Evolutionary conservation across 2,888 invertebrate species (phyloP).

Genomic region (Lycophotia porphyrea): DNA sequence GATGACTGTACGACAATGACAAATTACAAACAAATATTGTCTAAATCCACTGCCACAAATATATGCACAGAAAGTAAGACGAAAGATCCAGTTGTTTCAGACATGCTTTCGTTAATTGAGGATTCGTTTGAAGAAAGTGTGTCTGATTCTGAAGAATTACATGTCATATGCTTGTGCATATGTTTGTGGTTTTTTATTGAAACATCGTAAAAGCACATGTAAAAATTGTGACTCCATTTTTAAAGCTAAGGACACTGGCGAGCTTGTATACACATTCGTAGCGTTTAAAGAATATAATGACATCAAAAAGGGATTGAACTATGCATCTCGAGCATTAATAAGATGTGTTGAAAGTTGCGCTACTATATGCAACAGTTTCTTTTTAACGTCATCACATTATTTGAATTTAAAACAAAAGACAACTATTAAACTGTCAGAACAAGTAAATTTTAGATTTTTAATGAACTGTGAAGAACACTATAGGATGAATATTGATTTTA

Average conservation of each 20-base stretch:
- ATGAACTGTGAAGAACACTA: conserved; percentile 6
- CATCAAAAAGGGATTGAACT: not conserved
- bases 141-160: not conserved
- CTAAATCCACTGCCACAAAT: not conserved
- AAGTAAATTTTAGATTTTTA: conserved; percentile 5
- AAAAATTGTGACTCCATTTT: not conserved
- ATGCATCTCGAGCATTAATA: too few relatives aligned
- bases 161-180: conserved; percentile 1
- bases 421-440: conserved; percentile 1
- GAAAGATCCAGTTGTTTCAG: not conserved
- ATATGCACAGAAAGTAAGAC: not conserved
- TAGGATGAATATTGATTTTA: conserved; percentile 1
- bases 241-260: not conserved
- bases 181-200: conserved; percentile 2
- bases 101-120: conserved; percentile 2
- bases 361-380: not conserved
- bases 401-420: not conserved
- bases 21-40: not conserved
- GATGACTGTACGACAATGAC: not conserved
- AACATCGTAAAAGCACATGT: not conserved
- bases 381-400: not conserved
- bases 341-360: not conserved
- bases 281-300: conserved; percentile 1
- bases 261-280: conserved; percentile 1
- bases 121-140: conserved; percentile 3